Conservation (phyloP, 53 echinoderm and acorn worm genomes). For the Luidia sarsii region DNA sequence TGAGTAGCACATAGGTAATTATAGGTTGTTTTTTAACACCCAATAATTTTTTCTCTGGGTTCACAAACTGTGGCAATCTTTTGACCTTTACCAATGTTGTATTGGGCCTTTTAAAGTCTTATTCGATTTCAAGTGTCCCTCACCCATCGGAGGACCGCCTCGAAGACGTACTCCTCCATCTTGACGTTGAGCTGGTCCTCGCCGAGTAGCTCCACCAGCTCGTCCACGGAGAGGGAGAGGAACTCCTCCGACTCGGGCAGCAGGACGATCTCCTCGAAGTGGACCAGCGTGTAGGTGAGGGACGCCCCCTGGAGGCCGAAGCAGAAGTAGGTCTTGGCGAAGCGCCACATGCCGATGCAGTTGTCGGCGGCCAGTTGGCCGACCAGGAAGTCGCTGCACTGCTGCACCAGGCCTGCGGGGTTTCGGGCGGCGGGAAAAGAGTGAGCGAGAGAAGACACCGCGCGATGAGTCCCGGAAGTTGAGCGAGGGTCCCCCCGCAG, state of each 20-base stretch:
- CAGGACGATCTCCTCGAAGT: slow-evolving; percentile 88
- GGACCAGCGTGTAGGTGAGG: slow-evolving; percentile 78
- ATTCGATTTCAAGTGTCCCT: too few species aligned
- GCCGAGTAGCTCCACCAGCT: slow-evolving; percentile 72
- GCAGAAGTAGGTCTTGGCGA: slow-evolving; percentile 90
- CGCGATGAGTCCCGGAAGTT: too few species aligned
- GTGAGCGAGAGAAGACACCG: too few species aligned
- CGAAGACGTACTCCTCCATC: slow-evolving; percentile 98
- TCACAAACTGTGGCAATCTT: too few species aligned
- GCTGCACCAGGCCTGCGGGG: slow-evolving; percentile 80
- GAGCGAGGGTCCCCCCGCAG: too few species aligned
- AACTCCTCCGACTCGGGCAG: slow-evolving; percentile 77
- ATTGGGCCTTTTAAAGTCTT: too few species aligned
- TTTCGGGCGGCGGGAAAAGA: too few species aligned
- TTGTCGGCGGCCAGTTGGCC: slow-evolving; percentile 73
- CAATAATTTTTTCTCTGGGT: too few species aligned
- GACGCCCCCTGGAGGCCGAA: slow-evolving; percentile 74
- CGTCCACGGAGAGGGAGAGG: slow-evolving; percentile 73
- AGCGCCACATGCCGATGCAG: slow-evolving; percentile 93
- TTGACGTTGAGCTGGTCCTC: slow-evolving; percentile 94
- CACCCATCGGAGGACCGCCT: slow-evolving; percentile 90
- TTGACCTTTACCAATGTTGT: too few species aligned
- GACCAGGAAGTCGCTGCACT: slow-evolving; percentile 77
- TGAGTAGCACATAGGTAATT: too few species aligned
- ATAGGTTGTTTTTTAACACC: too few species aligned